phyloP scores from a whole-genome alignment of 2,888 invertebrate genomes.

The Cheiracanthium punctorium region DNA sequence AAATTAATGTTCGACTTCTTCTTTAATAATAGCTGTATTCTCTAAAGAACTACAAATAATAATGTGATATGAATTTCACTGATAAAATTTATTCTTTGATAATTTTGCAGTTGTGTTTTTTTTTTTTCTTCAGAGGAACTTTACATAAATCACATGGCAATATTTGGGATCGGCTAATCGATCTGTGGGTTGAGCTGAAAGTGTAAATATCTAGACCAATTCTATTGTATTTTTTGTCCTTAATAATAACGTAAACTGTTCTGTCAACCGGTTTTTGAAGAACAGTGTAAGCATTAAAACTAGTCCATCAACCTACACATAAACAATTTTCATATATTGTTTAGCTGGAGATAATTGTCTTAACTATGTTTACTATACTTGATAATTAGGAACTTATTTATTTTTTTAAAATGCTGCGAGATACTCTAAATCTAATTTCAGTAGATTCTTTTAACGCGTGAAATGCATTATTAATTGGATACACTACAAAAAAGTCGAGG shows the following conservation, averaged over 20 bases:
- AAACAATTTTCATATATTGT: background rate
- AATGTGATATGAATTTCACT: too few species aligned
- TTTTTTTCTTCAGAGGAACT: background rate
- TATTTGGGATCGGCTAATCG: background rate
- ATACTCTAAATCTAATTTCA: background rate
- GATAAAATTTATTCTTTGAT: too few species aligned
- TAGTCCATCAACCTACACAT: constrained; percentile 51
- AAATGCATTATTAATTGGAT: background rate
- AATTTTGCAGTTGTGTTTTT: too few species aligned
- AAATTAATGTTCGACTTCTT: too few species aligned
- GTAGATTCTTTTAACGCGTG: background rate
- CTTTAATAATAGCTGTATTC: too few species aligned
- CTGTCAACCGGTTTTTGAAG: constrained; percentile 49
- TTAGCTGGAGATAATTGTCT: background rate
- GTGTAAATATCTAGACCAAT: background rate
- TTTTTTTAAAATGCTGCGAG: background rate
- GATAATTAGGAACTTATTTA: too few species aligned
- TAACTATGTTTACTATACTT: too few species aligned
- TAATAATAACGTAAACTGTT: constrained; percentile 33
- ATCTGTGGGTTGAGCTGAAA: background rate
- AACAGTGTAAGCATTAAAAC: constrained; percentile 39
- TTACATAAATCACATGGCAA: background rate
- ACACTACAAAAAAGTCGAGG: background rate
- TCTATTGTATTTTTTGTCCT: constrained; percentile 46
- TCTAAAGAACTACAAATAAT: too few species aligned